Evolutionary conservation across 2,888 invertebrate genomes (phyloP).

Genomic region (Allygus modestus): DNA sequence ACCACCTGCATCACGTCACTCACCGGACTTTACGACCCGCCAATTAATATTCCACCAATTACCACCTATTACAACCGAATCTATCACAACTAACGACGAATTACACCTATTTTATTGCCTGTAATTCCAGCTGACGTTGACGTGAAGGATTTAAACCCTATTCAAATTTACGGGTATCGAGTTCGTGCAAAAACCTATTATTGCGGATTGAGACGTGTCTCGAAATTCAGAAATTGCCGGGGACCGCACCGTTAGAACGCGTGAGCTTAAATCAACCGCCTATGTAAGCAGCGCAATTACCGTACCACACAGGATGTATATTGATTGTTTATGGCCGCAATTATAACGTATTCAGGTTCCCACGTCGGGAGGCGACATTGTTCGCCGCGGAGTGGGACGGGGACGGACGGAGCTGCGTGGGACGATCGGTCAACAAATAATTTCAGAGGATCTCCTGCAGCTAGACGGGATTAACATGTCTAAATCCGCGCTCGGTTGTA

Average conservation of each 20-base stretch:
- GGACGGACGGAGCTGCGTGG: background rate
- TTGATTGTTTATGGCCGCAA: conserved; percentile 26
- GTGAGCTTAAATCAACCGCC: background rate
- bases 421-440: conserved; percentile 3
- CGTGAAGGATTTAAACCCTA: conserved; percentile 43
- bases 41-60: conserved; percentile 44
- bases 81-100: conserved; percentile 28
- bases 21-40: background rate
- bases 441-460: background rate
- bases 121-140: conserved; percentile 29
- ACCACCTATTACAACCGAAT: conserved; percentile 29
- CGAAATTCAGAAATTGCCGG: conserved; percentile 15
- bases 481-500: too few species aligned
- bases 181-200: conserved; percentile 13
- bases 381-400: background rate
- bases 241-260: background rate
- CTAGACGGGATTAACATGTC: background rate
- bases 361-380: background rate
- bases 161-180: conserved; percentile 17
- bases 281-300: conserved; percentile 18
- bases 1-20: conserved; percentile 19
- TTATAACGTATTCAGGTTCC: conserved; percentile 36
- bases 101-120: conserved; percentile 14
- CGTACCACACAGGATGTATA: conserved; percentile 22
- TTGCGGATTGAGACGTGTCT: conserved; percentile 34